Evolutionary conservation across 1,140 invertebrate genomes (phyloP), one percentile per base, ranked within the genome.

Genomic region (Sycobia sp.): DNA sequence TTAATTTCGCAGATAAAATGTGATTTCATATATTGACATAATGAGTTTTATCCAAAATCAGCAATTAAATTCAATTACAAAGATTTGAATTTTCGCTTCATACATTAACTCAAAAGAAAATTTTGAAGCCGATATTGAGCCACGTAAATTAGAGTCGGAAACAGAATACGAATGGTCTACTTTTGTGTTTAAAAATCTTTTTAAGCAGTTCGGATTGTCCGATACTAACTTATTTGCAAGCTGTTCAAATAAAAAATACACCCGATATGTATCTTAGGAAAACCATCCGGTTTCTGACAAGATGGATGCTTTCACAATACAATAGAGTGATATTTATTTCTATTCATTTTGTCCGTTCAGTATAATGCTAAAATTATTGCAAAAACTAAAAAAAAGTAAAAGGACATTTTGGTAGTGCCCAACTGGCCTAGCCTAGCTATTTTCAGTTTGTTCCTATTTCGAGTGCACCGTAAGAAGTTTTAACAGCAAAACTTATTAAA

Each of bases 221-320:
- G 38, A 55, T 23, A 69, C 70, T 49, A 63, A 71, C 46, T 41
- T 71, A 18, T 71, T 71, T 49, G 67, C 67, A 13, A 62, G 61
- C 43, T 18, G 67, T 62, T 58, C 49, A 39, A 71, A 70, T 59
- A 38, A 57, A 7, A 71, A 72, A 65, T 72, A 69, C 44, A 20
- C 41, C 0, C 43, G 44, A 25, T 72, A 41, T 50, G 43, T 69
- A 25, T 69, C 67, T 4, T 71, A 54, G 65, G 18, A 62, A 41
- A 34, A 18, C 43, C 67, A 71, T 46, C 69, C 69, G 7, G 67
- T 56, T 18, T 34, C 67, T 5, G 39, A 54, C 11, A 50, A 34
- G 14, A 59, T 69, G 4, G 65, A 70, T 39, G 69, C 67, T 5
- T 70, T 70, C 38, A 69, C 69, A 16, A 44, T 57, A 23, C 11